Evolutionary conservation across 2,888 invertebrate genomes (phyloP), one percentile per base, ranked within the genome.

Genomic region (Gandaritis pyraliata): DNA sequence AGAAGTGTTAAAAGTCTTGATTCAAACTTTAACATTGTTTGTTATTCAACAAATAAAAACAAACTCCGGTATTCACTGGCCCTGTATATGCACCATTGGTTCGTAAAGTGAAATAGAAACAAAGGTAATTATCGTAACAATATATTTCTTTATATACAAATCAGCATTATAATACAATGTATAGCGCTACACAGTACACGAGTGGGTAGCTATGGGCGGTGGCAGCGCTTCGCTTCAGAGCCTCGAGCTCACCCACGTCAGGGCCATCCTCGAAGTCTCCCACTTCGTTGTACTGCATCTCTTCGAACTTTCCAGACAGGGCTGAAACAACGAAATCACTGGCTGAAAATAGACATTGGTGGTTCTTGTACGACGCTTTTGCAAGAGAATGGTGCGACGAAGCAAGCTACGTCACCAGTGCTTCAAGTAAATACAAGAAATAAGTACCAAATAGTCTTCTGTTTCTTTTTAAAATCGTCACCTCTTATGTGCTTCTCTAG

Each of bases 131-230:
- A 87, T 78, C 73, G 82, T 90, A 90, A 89, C 88, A 90, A 90
- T 87, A 85, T 88, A 88, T 83, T 90, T 71, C 61, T 66, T 81
- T 89, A 89, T 89, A 83, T 90, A 91, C 88, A 92, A 87, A 83
- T 78, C 82, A 83, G 81, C 73, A 81, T 85, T 86, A 89, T 82
- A 87, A 84, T 83, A 85, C 77, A 78, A 83, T 76, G 75, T 85
- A 80, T 74, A 85, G 81, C 68, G 79, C 78, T 76, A 85, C 72
- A 56, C 82, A 75, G 64, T 82, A 71, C 59, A 76, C 73, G 50
- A 80, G 58, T 48, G 72, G 71, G 64, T 77, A 72, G 58, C 71
- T 64, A 55, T 73, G 66, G 49, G 69, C 75, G 46, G 70, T 55
- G 3, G 81, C 82, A 29, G 76, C 70, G 77, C 91, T 90, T 39